Percentiles rank a stretch among this genome's conserved stretches.
Evolutionary conservation across 2,888 invertebrate species (phyloP).

Genomic region (Oscheius sp.): DNA sequence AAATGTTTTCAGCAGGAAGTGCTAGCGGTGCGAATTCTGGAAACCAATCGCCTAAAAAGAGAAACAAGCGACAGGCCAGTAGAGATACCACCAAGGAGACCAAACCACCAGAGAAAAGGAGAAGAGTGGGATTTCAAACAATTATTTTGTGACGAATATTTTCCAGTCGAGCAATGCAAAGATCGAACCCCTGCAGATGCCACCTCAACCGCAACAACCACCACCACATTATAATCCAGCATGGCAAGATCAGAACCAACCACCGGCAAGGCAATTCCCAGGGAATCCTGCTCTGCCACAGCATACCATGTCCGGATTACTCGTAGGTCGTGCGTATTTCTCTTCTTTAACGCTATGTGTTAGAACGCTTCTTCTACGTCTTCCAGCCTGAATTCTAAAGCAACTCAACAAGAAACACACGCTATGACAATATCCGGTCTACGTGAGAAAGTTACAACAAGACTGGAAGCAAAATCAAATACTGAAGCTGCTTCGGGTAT

Average conservation of each 20-base stretch:
- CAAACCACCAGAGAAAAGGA: not conserved
- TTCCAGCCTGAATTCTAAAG: not conserved
- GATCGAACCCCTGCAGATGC: not conserved
- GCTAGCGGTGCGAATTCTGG: not conserved
- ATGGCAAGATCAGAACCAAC: slow-evolving; percentile 5
- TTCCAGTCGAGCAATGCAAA: slow-evolving; percentile 6
- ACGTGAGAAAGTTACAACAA: not conserved
- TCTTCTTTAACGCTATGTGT: not conserved
- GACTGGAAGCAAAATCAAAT: slow-evolving; percentile 4
- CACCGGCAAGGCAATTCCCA: not conserved
- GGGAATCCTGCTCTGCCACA: slow-evolving; percentile 4
- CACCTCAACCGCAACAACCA: not conserved
- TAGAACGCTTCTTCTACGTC: slow-evolving; percentile 20
- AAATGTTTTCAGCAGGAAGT: not conserved
- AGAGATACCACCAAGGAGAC: not conserved
- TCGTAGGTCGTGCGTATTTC: slow-evolving; percentile 1
- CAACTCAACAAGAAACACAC: not conserved
- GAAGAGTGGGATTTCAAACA: too few relatives aligned
- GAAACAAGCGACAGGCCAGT: slow-evolving; percentile 3
- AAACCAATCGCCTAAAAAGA: not conserved
- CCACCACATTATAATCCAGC: slow-evolving; percentile 18
- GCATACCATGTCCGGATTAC: not conserved
- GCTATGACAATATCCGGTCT: slow-evolving; percentile 1
- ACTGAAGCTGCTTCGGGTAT: slow-evolving; percentile 22
- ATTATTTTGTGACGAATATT: not conserved